Evolutionary conservation across 2,888 invertebrate species (phyloP).

Genomic region (Xanthorhoe spadicearia): DNA sequence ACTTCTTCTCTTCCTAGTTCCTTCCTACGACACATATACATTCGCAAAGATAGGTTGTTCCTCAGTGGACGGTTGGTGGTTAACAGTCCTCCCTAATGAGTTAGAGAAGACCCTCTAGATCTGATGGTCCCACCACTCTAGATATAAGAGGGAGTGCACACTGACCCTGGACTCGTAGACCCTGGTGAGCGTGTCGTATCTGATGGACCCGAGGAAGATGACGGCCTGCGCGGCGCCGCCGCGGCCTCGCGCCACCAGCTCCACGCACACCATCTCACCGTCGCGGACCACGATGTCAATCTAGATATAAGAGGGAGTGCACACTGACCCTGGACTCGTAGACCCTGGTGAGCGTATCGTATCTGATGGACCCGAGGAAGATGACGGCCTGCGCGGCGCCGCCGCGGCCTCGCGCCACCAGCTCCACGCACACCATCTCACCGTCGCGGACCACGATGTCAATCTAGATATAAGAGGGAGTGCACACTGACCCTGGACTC

Average conservation of each 20-base stretch:
- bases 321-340: constrained; percentile 95
- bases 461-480: no score
- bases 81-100: no score
- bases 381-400: constrained; percentile 95
- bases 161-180: constrained; percentile 97
- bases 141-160: constrained; percentile 39
- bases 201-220: constrained; percentile 98
- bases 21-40: not conserved
- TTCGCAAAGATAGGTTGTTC: no score
- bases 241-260: constrained; percentile 96
- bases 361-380: constrained; percentile 98
- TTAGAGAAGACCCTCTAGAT: no score
- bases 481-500: constrained; percentile 92
- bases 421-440: constrained; percentile 99
- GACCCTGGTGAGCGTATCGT: constrained; percentile 98
- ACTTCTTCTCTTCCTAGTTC: not conserved
- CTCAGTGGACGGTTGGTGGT: no score
- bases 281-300: constrained; percentile 98
- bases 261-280: constrained; percentile 99
- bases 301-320: no score
- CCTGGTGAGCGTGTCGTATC: constrained; percentile 98
- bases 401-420: constrained; percentile 96
- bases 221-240: constrained; percentile 95
- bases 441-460: constrained; percentile 99
- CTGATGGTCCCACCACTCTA: no score